Percentiles rank a stretch among this genome's conserved stretches.
These are phyloP conservation scores for Capitulum mitella DNA, from an alignment of 2,888 invertebrate species.

Conservation along the genomic window DNA sequence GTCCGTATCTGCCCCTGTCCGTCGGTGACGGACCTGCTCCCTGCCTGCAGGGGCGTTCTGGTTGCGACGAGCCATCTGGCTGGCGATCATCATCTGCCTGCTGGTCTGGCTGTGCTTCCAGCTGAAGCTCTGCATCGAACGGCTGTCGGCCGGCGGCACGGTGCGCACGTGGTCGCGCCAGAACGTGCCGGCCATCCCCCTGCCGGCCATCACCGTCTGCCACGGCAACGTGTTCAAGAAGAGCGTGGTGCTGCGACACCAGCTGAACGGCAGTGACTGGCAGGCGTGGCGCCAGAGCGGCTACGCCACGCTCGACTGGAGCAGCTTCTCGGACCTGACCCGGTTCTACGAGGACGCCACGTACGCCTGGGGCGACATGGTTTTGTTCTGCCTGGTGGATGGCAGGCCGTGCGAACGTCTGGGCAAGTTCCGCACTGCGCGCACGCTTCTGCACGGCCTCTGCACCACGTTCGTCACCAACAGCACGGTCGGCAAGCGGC, in stretches of 20 bases:
- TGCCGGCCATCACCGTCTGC: conserved; percentile 21
- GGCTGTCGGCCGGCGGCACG: not conserved
- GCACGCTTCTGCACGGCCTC: not conserved
- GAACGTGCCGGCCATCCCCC: not conserved
- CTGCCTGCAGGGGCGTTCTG: not conserved
- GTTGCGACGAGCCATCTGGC: conserved; percentile 9
- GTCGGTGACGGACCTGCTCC: too few species aligned
- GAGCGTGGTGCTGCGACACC: not conserved
- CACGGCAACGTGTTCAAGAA: conserved; percentile 3
- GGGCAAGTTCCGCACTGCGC: not conserved
- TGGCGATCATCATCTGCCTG: conserved; percentile 1
- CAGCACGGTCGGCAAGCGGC: not conserved
- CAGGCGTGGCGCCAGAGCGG: not conserved
- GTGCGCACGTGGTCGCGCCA: not conserved
- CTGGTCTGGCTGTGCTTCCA: conserved; percentile 1
- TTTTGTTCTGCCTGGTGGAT: not conserved
- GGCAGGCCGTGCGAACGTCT: not conserved
- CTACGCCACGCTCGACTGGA: conserved; percentile 1
- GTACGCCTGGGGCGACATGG: not conserved
- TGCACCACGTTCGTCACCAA: conserved; percentile 20
- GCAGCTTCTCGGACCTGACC: not conserved
- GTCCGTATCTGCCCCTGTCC: too few species aligned
- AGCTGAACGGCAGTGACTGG: not conserved
- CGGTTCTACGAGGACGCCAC: not conserved
- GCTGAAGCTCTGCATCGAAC: not conserved